Evolutionary conservation across 2,797 vertebrate species (phyloP).

Genomic region (Uromys caudimaculatus): DNA sequence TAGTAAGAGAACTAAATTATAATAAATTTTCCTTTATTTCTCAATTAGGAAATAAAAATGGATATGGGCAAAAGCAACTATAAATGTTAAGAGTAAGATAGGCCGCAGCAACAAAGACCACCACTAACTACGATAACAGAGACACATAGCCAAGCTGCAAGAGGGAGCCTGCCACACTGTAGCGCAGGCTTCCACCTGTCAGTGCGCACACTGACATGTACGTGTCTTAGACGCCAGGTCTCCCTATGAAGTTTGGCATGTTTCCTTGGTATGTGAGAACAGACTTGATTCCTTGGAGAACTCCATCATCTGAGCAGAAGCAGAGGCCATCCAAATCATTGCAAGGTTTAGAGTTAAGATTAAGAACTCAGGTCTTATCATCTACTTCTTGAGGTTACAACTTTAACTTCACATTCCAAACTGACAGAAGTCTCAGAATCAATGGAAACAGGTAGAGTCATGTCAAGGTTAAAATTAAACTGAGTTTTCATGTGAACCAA

Average conservation of each 20-base stretch:
- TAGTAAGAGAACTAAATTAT: not conserved
- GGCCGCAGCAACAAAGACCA: not conserved
- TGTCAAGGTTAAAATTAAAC: not conserved
- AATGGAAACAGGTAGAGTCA: not conserved
- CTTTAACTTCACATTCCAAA: slow-evolving; percentile 47
- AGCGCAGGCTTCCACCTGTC: not conserved
- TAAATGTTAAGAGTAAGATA: not conserved
- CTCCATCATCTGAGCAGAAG: not conserved
- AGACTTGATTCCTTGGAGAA: not conserved
- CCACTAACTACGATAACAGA: not conserved
- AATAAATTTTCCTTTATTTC: slow-evolving; percentile 15
- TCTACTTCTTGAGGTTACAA: not conserved
- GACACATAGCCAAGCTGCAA: not conserved
- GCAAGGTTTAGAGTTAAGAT: not conserved
- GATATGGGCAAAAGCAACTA: not conserved
- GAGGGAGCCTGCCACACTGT: not conserved
- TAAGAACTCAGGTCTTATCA: slow-evolving; percentile 17
- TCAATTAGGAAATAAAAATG: not conserved
- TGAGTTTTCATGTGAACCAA: not conserved
- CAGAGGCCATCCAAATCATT: not conserved
- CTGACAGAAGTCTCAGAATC: not conserved
- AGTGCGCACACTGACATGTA: not conserved
- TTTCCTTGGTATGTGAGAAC: slow-evolving; percentile 20
- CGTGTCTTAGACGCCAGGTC: not conserved
- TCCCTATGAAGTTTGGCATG: not conserved